Conservation (phyloP, 1,140 invertebrate genomes). For the Drosophila suzukii region DNA sequence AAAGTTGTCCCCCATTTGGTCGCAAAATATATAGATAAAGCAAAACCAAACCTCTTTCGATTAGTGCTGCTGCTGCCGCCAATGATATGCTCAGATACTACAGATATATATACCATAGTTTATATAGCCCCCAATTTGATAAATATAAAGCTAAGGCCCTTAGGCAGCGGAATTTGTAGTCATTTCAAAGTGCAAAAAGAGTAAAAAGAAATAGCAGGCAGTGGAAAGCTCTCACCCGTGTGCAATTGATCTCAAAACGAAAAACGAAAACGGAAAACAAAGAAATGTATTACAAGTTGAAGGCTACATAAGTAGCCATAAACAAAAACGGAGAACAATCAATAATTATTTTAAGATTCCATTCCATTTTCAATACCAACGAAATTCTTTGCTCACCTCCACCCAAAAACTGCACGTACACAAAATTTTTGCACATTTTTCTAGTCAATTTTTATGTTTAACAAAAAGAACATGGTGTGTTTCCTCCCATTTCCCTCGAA, state of each 20-base stretch:
- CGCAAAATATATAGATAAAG: conserved; percentile 49
- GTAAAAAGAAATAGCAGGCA: conserved; percentile 3
- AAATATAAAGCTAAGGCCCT: conserved; percentile 3
- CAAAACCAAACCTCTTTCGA: conserved; percentile 46
- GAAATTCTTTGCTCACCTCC: conserved; percentile 38
- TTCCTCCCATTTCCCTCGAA: conserved; percentile 19
- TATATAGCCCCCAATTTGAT: conserved; percentile 20
- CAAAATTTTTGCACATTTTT: conserved; percentile 55
- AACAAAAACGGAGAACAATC: conserved; percentile 46
- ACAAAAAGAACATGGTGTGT: conserved; percentile 60
- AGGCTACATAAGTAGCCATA: conserved; percentile 32
- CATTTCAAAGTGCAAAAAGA: conserved; percentile 6
- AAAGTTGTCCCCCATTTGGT: conserved; percentile 49
- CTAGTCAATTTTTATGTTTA: conserved; percentile 64
- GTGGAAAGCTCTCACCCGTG: conserved; percentile 16
- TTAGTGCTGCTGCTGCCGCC: conserved; percentile 33
- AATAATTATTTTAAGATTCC: conserved; percentile 54
- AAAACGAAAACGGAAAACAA: conserved; percentile 25
- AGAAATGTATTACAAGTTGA: conserved; percentile 49
- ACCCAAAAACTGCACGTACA: conserved; percentile 13
- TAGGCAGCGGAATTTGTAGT: conserved; percentile 20
- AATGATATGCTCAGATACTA: conserved; percentile 46
- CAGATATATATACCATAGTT: conserved; percentile 20
- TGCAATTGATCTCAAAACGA: conserved; percentile 55
- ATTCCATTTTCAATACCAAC: conserved; percentile 47